These are phyloP conservation scores for Coenobita brevimanus DNA, from an alignment of 1,140 invertebrate species.

Conservation along the genomic window DNA sequence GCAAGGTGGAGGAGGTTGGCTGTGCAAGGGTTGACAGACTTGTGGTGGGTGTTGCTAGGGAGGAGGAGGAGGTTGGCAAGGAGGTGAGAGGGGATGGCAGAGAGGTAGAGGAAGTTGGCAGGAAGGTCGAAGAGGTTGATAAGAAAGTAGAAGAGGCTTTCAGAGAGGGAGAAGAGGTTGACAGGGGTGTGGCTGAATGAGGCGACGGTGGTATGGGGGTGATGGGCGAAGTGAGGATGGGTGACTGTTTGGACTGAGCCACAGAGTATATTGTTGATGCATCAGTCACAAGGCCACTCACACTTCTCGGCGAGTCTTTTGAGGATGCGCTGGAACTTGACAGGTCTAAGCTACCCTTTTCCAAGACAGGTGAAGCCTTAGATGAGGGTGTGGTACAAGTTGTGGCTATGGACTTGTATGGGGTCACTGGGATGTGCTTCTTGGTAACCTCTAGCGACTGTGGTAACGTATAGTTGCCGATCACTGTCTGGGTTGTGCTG, in stretches of 20 bases:
- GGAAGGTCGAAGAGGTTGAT: background rate
- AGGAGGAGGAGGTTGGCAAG: no score
- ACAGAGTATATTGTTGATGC: constrained; percentile 12
- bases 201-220: constrained; percentile 4
- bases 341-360: constrained; percentile 2
- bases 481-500: no score
- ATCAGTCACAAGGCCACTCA: background rate
- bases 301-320: background rate
- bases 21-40: no score
- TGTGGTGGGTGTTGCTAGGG: no score
- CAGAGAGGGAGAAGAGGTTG: no score
- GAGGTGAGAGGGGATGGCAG: background rate
- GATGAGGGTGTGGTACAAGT: background rate
- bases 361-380: background rate
- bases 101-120: background rate
- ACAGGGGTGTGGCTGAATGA: background rate
- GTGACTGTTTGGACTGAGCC: constrained; percentile 11
- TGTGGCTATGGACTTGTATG: no score
- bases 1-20: background rate
- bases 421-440: no score
- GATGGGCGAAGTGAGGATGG: background rate
- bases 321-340: background rate
- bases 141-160: no score
- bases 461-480: no score
- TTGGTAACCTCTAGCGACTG: no score